A percentile compares a stretch with the other conserved stretches of the same genome.
Conservation (phyloP, 2,888 invertebrate genomes). For the Hipparchia semele region DNA sequence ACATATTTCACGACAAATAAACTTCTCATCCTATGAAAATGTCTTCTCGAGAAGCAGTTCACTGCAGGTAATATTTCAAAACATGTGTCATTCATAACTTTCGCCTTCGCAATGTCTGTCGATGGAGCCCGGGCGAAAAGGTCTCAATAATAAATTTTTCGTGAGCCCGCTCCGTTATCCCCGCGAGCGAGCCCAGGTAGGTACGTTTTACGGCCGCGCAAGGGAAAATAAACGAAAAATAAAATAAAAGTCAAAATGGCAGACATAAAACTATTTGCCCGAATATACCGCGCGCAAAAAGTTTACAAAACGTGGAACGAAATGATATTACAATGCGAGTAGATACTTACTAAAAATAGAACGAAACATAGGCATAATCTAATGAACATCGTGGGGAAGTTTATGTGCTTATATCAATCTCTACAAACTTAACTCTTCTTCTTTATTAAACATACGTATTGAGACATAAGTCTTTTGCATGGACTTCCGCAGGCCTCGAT, state of each 20-base stretch:
- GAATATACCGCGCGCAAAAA: constrained; percentile 66
- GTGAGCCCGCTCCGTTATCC: constrained; percentile 79
- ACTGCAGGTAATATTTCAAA: constrained; percentile 83
- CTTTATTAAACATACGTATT: too few relatives aligned
- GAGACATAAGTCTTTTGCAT: too few relatives aligned
- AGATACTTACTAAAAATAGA: constrained; percentile 26
- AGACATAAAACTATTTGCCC: constrained; percentile 79
- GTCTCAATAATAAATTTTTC: constrained; percentile 83
- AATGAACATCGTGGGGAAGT: constrained; percentile 12
- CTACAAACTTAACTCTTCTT: background rate
- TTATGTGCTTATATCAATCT: constrained; percentile 1
- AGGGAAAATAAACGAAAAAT: constrained; percentile 83
- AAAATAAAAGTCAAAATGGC: constrained; percentile 83
- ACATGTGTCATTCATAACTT: constrained; percentile 84
- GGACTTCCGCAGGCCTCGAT: too few relatives aligned
- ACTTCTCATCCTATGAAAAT: constrained; percentile 80
- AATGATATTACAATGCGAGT: constrained; percentile 37
- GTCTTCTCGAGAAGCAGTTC: constrained; percentile 74
- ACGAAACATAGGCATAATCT: constrained; percentile 23
- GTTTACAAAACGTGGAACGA: constrained; percentile 58
- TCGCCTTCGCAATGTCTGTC: constrained; percentile 82
- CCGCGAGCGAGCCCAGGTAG: constrained; percentile 79
- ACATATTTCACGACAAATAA: constrained; percentile 82
- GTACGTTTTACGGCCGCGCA: constrained; percentile 81
- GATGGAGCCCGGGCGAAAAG: constrained; percentile 80